phyloP scores from a whole-genome alignment of 1,140 invertebrate species.

The Psilanteris sp. region DNA sequence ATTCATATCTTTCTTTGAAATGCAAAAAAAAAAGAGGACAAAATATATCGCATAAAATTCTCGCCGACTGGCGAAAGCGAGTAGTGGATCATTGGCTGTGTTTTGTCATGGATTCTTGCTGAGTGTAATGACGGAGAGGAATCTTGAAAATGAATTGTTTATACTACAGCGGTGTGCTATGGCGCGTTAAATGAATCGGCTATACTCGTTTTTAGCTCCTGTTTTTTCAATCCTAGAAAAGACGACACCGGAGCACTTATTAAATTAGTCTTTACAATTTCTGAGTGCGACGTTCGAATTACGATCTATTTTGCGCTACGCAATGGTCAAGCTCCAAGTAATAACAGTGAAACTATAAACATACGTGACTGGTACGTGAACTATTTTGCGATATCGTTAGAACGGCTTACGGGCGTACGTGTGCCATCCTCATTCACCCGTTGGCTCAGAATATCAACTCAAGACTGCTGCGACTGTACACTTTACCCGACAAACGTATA shows the following conservation, averaged over 20 bases:
- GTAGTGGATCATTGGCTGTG: constrained; percentile 45
- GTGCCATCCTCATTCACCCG: constrained; percentile 57
- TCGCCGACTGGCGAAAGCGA: constrained; percentile 41
- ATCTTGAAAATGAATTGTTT: constrained; percentile 56
- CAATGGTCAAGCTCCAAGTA: constrained; percentile 72
- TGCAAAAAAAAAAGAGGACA: no score
- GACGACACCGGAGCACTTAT: constrained; percentile 70
- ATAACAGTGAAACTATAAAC: constrained; percentile 74
- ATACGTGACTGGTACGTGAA: constrained; percentile 74
- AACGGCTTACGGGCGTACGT: constrained; percentile 43
- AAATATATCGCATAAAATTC: constrained; percentile 28
- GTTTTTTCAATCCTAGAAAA: constrained; percentile 28
- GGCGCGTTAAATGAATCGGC: constrained; percentile 55
- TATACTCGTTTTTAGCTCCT: constrained; percentile 13
- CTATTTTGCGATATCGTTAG: constrained; percentile 74
- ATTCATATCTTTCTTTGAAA: constrained; percentile 26
- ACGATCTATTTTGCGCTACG: constrained; percentile 46
- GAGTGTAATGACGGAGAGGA: constrained; percentile 11
- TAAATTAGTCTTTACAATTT: constrained; percentile 73
- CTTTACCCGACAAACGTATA: constrained; percentile 30
- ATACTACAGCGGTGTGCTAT: constrained; percentile 39
- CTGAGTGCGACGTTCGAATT: constrained; percentile 71
- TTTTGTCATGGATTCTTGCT: constrained; percentile 46
- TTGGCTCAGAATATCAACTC: constrained; percentile 52
- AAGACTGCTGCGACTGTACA: neutral